Evolutionary conservation across 2,888 invertebrate genomes (phyloP).

Genomic region (Apotomis betuletana): DNA sequence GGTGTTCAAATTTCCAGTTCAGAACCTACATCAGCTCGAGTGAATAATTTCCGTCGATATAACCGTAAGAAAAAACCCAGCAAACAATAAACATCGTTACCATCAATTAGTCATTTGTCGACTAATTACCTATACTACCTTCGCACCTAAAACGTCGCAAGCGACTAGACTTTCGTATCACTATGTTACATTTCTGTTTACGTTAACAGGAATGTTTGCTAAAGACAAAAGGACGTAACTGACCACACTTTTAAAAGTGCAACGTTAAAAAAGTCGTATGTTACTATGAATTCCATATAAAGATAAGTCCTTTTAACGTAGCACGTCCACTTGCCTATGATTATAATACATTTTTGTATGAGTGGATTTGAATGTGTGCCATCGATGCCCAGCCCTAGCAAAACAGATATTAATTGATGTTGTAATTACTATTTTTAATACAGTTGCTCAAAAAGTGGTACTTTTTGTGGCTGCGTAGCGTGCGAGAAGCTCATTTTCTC

Average conservation of each 20-base stretch:
- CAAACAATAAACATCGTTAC: conserved; percentile 54
- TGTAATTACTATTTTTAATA: conserved; percentile 66
- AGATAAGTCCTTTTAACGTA: too few relatives aligned
- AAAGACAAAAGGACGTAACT: neutral
- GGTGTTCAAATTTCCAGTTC: neutral
- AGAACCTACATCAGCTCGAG: neutral
- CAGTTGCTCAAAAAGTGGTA: too few relatives aligned
- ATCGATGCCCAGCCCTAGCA: conserved; percentile 64
- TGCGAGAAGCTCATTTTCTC: too few relatives aligned
- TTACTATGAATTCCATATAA: too few relatives aligned
- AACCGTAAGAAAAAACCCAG: conserved; percentile 43
- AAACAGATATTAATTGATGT: conserved; percentile 75
- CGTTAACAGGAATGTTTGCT: neutral
- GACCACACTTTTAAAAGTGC: neutral
- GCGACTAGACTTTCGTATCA: neutral
- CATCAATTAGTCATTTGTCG: conserved; percentile 30
- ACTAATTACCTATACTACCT: conserved; percentile 35
- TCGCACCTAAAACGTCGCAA: neutral
- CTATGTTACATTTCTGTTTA: neutral
- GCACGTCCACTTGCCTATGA: neutral
- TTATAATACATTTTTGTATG: neutral
- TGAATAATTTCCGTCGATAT: conserved; percentile 9
- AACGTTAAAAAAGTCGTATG: too few relatives aligned
- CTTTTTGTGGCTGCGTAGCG: too few relatives aligned
- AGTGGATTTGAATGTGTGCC: conserved; percentile 1